These are phyloP conservation scores for Globodera rostochiensis DNA, from an alignment of 1,140 invertebrate species.

Conservation along the genomic window DNA sequence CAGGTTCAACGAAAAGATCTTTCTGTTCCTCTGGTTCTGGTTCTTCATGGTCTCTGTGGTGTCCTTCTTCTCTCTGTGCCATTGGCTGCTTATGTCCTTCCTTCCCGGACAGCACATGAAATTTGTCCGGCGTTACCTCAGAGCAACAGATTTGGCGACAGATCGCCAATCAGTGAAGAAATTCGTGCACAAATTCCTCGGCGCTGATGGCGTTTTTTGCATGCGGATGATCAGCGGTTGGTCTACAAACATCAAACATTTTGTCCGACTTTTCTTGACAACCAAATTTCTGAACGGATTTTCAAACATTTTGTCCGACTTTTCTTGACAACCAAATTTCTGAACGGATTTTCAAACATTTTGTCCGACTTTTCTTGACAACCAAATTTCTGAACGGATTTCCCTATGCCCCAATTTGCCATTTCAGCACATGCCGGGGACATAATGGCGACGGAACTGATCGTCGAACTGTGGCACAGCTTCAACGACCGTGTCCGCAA, in stretches of 20 bases:
- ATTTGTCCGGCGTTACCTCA: slow-evolving; percentile 62
- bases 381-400: no score
- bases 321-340: no score
- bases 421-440: slow-evolving; percentile 68
- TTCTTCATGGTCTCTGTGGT: slow-evolving; percentile 69
- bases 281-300: no score
- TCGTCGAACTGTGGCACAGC: slow-evolving; percentile 68
- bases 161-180: slow-evolving; percentile 54
- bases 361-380: no score
- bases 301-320: no score
- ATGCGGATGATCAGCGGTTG: slow-evolving; percentile 60
- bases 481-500: slow-evolving; percentile 61
- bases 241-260: background rate
- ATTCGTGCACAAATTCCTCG: slow-evolving; percentile 69
- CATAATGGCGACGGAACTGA: slow-evolving; percentile 69
- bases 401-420: background rate
- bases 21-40: slow-evolving; percentile 71
- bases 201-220: slow-evolving; percentile 69
- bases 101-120: slow-evolving; percentile 66
- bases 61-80: slow-evolving; percentile 66
- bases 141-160: slow-evolving; percentile 64
- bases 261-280: no score
- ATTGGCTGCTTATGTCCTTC: slow-evolving; percentile 66
- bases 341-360: no score
- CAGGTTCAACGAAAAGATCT: slow-evolving; percentile 70